phyloP scores from a whole-genome alignment of 1,140 invertebrate species.

The Tetramorium simillimum region DNA sequence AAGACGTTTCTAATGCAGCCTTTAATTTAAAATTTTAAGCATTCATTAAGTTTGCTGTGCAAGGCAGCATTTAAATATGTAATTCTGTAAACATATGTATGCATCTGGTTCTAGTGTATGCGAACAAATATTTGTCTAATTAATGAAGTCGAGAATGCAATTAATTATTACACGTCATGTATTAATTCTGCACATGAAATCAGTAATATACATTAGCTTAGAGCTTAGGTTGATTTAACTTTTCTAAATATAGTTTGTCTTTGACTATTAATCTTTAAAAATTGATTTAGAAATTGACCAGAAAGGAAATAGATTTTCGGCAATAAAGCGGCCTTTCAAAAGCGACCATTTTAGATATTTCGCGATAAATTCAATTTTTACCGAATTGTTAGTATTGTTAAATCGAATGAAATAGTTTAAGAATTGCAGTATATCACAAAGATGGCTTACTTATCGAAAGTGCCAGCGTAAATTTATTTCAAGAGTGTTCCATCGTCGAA shows the following conservation, averaged over 20 bases:
- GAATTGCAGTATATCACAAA: background rate
- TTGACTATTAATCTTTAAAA: background rate
- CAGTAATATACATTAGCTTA: conserved; percentile 1
- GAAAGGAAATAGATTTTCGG: background rate
- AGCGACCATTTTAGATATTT: background rate
- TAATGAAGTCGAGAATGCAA: background rate
- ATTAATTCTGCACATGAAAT: background rate
- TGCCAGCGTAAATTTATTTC: background rate
- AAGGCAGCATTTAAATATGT: conserved; percentile 8
- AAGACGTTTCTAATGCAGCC: background rate
- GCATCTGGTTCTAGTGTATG: background rate
- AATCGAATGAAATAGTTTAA: background rate
- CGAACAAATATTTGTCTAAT: conserved; percentile 19
- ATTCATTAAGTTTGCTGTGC: background rate
- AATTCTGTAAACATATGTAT: background rate
- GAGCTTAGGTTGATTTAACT: background rate
- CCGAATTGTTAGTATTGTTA: background rate
- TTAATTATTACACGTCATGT: conserved; percentile 1
- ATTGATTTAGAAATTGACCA: background rate
- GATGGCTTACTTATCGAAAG: background rate
- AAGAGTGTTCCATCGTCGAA: background rate
- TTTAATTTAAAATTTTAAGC: background rate
- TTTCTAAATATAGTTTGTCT: background rate
- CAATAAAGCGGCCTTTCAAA: background rate
- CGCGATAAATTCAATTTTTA: background rate